A percentile compares a stretch with the other conserved stretches of the same genome.
Evolutionary conservation across 2,888 invertebrate species (phyloP).

Genomic region (Lacanobia wlatinum): DNA sequence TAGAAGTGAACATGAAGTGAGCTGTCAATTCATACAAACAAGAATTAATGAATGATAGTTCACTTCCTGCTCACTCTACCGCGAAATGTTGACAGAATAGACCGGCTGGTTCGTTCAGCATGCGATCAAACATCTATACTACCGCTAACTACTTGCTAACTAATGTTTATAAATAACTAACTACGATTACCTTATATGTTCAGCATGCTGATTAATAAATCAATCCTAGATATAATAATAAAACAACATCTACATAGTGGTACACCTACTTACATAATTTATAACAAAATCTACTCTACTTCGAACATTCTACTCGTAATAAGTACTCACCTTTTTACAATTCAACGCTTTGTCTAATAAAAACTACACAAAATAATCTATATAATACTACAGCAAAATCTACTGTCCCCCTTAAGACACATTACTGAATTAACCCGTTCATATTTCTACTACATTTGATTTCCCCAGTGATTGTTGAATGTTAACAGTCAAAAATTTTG

Average conservation of each 20-base stretch:
- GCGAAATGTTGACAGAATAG: too few species aligned
- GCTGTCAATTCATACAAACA: too few species aligned
- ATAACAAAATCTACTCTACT: constrained; percentile 16
- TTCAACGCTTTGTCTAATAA: constrained; percentile 3
- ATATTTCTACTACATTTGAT: constrained; percentile 19
- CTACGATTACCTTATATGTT: constrained; percentile 43
- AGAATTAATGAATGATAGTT: too few species aligned
- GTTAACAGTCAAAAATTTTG: constrained; percentile 20
- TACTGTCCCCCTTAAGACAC: constrained; percentile 17
- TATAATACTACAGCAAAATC: constrained; percentile 21
- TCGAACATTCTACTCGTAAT: constrained; percentile 3
- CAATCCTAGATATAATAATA: constrained; percentile 25
- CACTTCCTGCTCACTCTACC: too few species aligned
- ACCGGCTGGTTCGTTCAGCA: constrained; percentile 5
- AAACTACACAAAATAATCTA: constrained; percentile 38
- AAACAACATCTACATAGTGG: constrained; percentile 21
- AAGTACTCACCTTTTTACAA: constrained; percentile 30
- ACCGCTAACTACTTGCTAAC: constrained; percentile 49
- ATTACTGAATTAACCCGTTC: constrained; percentile 21
- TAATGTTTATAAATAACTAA: constrained; percentile 26
- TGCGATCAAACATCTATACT: constrained; percentile 54
- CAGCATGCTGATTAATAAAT: constrained; percentile 43
- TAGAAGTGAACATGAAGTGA: too few species aligned
- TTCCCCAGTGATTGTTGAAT: constrained; percentile 60
- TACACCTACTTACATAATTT: constrained; percentile 11